Percentiles rank a stretch among this genome's conserved stretches.
phyloP scores from a whole-genome alignment of 2,797 vertebrate genomes.

The Cossypha caffra region DNA sequence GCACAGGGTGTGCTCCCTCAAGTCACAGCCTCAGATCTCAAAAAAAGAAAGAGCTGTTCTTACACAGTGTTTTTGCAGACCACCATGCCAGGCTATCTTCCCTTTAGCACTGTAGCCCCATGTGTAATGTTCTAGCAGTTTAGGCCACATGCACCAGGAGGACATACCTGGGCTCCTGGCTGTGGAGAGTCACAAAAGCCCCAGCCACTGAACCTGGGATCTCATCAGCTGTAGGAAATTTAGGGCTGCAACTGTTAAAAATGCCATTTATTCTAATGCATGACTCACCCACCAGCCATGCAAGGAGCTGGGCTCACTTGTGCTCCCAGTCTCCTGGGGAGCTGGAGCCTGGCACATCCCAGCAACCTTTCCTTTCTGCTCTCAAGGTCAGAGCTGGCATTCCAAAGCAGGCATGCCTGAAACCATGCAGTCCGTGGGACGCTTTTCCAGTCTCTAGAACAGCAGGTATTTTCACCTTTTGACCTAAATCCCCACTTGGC shows the following conservation, averaged over 20 bases:
- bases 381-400: neutral
- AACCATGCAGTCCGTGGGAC: neutral
- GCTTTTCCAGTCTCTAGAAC: neutral
- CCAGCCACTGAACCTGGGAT: rapidly evolving
- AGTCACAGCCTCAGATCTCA: neutral
- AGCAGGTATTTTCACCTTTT: neutral
- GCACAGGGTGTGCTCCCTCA: rapidly evolving
- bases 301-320: neutral
- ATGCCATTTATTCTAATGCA: neutral
- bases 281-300: neutral
- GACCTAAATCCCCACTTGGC: neutral
- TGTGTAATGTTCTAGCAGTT: neutral
- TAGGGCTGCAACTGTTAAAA: neutral
- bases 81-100: rapidly evolving
- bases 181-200: neutral
- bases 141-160: rapidly evolving
- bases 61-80: rapidly evolving
- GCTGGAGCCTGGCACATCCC: neutral
- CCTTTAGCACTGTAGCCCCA: rapidly evolving
- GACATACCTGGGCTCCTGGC: rapidly evolving
- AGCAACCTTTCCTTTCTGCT: neutral
- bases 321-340: rapidly evolving
- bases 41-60: neutral
- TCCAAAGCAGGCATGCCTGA: neutral
- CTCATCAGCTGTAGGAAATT: neutral